These are phyloP conservation scores for Dyspetes luteomarginatus DNA, from an alignment of 2,888 invertebrate species.

Conservation along the genomic window DNA sequence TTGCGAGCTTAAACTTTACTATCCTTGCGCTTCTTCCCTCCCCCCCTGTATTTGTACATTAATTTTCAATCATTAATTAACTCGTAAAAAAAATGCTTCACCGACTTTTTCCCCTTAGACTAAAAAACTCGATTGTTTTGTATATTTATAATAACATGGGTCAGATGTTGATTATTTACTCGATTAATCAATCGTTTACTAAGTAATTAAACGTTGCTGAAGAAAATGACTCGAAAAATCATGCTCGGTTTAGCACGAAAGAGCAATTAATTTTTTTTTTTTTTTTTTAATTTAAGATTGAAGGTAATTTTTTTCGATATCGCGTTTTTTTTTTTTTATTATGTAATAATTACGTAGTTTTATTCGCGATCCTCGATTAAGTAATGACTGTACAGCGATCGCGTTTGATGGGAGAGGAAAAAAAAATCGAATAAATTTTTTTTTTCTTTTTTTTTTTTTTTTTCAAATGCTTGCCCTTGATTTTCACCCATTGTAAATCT, in stretches of 20 bases:
- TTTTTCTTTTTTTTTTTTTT: constrained; percentile 3
- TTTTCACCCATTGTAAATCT: constrained; percentile 44
- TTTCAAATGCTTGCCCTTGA: constrained; percentile 38
- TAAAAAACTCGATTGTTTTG: constrained; percentile 66
- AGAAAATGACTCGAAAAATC: constrained; percentile 5
- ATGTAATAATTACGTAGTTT: constrained; percentile 36
- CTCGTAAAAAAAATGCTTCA: constrained; percentile 36
- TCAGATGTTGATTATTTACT: constrained; percentile 66
- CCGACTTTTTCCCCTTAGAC: background rate
- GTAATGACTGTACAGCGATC: constrained; percentile 46
- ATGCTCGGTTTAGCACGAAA: background rate
- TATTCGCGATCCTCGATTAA: constrained; percentile 23
- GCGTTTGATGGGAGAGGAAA: too few species aligned
- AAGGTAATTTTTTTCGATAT: constrained; percentile 24
- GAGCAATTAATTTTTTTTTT: constrained; percentile 22
- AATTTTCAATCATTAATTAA: constrained; percentile 46
- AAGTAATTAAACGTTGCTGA: constrained; percentile 11
- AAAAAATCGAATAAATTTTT: background rate
- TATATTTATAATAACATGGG: constrained; percentile 68
- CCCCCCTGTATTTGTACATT: constrained; percentile 58
- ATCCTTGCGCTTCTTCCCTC: constrained; percentile 23
- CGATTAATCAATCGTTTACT: constrained; percentile 48
- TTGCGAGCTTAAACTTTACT: constrained; percentile 46
- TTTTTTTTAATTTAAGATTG: constrained; percentile 9
- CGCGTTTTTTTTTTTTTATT: constrained; percentile 1